A percentile compares a stretch with the other conserved stretches of the same genome.
Conservation (phyloP, 2,797 vertebrate species). For the Glyptemys insculpta region DNA sequence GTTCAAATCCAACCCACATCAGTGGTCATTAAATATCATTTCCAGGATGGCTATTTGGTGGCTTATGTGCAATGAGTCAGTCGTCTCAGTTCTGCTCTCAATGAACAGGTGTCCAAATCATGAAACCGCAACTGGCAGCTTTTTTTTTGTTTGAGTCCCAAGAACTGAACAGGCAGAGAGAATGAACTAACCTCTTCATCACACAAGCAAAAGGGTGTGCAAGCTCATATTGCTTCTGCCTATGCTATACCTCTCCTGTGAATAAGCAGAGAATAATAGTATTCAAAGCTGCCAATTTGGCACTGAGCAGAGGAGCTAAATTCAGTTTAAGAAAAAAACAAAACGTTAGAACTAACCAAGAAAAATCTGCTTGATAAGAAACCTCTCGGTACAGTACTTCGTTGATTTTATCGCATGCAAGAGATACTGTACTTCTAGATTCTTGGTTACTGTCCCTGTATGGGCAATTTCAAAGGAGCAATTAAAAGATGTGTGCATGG, state of each 20-base stretch:
- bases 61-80: constrained; percentile 2
- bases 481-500: constrained; percentile 76
- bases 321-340: constrained; percentile 37
- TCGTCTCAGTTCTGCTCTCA: constrained; percentile 9
- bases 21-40: background rate
- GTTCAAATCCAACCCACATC: constrained; percentile 46
- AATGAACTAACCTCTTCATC: constrained; percentile 6
- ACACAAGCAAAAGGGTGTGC: background rate
- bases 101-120: constrained; percentile 5
- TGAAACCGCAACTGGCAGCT: background rate
- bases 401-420: constrained; percentile 73
- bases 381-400: constrained; percentile 74
- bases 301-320: constrained; percentile 59
- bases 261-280: constrained; percentile 43
- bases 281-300: constrained; percentile 51
- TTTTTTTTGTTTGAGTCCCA: background rate
- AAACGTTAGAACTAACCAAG: constrained; percentile 28
- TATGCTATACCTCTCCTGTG: background rate
- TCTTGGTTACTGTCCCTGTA: constrained; percentile 76
- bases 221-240: constrained; percentile 30
- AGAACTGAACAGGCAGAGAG: background rate
- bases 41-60: background rate
- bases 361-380: constrained; percentile 70
- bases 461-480: constrained; percentile 78
- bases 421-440: constrained; percentile 69